These are phyloP conservation scores for Leucozona laternaria DNA, from an alignment of 2,888 invertebrate genomes.

Conservation along the genomic window DNA sequence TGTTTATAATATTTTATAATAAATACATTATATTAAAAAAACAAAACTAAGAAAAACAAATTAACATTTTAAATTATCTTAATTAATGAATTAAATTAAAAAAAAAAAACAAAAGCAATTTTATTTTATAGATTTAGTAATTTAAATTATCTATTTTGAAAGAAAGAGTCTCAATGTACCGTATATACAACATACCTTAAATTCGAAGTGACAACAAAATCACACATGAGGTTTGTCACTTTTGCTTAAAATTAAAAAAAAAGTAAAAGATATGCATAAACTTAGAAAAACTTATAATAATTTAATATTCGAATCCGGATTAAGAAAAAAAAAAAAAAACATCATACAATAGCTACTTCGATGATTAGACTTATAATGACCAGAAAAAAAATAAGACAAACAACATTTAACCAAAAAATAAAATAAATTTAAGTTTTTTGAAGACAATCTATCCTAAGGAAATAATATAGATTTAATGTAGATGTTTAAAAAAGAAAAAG, in stretches of 20 bases:
- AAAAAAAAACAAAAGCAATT: constrained; percentile 34
- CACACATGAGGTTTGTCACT: constrained; percentile 17
- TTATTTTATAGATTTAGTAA: constrained; percentile 37
- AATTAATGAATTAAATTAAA: background rate
- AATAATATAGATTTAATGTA: constrained; percentile 26
- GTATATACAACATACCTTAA: constrained; percentile 33
- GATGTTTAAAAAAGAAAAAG: constrained; percentile 4
- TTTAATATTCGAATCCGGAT: background rate
- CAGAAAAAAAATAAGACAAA: constrained; percentile 20
- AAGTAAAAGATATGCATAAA: background rate
- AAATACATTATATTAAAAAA: constrained; percentile 3
- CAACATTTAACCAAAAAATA: constrained; percentile 24
- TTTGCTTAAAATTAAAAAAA: constrained; percentile 37
- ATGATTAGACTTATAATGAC: constrained; percentile 9
- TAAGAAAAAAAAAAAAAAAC: background rate
- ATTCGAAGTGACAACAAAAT: constrained; percentile 22
- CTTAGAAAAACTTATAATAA: background rate
- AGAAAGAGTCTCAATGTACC: constrained; percentile 70
- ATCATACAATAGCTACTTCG: constrained; percentile 13
- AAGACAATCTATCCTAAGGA: constrained; percentile 68
- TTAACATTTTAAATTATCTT: background rate
- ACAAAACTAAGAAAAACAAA: background rate
- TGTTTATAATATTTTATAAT: constrained; percentile 6
- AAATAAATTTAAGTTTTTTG: constrained; percentile 44
- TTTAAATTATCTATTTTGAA: constrained; percentile 52